Percentiles rank a stretch among this genome's conserved stretches.
Evolutionary conservation across 2,888 invertebrate genomes (phyloP).

Genomic region (Seira musarum): DNA sequence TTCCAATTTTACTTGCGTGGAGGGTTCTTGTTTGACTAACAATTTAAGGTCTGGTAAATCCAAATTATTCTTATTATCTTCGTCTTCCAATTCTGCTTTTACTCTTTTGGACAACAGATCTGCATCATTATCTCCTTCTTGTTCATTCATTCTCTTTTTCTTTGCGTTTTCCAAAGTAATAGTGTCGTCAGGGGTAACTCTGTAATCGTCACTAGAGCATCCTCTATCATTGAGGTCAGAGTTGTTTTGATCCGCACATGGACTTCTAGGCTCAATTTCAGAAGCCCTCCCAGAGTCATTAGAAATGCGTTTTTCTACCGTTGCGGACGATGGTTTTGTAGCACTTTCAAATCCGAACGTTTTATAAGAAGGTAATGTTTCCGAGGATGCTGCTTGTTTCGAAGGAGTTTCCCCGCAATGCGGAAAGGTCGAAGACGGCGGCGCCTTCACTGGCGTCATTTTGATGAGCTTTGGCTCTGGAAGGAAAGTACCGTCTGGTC

Average conservation of each 20-base stretch:
- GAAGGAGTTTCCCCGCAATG: slow-evolving; percentile 18
- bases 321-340: slow-evolving; percentile 30
- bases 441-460: slow-evolving; percentile 55
- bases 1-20: slow-evolving; percentile 29
- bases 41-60: not conserved
- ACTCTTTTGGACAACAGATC: not conserved
- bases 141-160: too few relatives aligned
- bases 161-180: too few relatives aligned
- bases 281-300: slow-evolving; percentile 54
- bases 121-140: slow-evolving; percentile 30
- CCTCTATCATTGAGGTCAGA: slow-evolving; percentile 11
- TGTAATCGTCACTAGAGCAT: slow-evolving; percentile 38
- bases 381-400: slow-evolving; percentile 12
- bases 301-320: slow-evolving; percentile 45
- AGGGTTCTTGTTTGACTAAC: not conserved
- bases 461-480: slow-evolving; percentile 62
- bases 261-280: slow-evolving; percentile 41
- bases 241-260: slow-evolving; percentile 14
- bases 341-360: not conserved
- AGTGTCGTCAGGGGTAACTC: slow-evolving; percentile 48
- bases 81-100: not conserved
- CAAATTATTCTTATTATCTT: not conserved
- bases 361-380: not conserved
- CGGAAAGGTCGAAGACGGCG: not conserved
- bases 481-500: slow-evolving; percentile 63